Evolutionary conservation across 2,113 vertebrate species (phyloP), one percentile per base, ranked within the genome.

Genomic region (Tichodroma muraria): DNA sequence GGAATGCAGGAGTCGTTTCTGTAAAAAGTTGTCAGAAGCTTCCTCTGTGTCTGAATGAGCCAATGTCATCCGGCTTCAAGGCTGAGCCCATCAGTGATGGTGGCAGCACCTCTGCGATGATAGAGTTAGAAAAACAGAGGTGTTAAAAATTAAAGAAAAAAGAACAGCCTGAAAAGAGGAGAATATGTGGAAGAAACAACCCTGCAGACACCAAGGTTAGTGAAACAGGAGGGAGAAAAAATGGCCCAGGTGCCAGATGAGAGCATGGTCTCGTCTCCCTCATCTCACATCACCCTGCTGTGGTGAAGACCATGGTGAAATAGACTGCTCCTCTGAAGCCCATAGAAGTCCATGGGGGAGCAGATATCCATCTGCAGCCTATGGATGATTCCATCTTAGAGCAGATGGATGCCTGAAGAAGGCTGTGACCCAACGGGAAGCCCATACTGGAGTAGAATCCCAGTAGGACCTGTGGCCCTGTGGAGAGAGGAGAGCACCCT

Each of bases 1-100:
- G 4, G 4, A 47, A 37, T 56, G 27, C 18, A 64, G 22, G 6
- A 8, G 5, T 15, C 0, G 0, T 61, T 56, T 44, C 42, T 56
- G 13, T 14, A 35, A 44, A 61, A 69, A 61, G n/a, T 10, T 27
- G 4, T n/a, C 25, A 54, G 47, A 63, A 77, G 4, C 3, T 42
- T 42, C 22, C 17, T 10, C 31, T 42, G 3, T 31, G 24, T 38
- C 21, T 75, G 40, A 22, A 44, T 61, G 14, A 35, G 16, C 8
- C 11, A 40, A 11, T 50, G 27, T 2, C 9, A 37, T 18, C 31
- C 25, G 33, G 18, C 18, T 57, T 13, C 27, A 33, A 22, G 37
- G 19, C 18, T 44, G 33, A 73, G 33, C 15, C 27, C 22, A 37
- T 33, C 37, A 28, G 44, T 31, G 8, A 57, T 2, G 2, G 37